Conservation (phyloP, 2,888 invertebrate genomes). For the Acrobasis suavella region DNA sequence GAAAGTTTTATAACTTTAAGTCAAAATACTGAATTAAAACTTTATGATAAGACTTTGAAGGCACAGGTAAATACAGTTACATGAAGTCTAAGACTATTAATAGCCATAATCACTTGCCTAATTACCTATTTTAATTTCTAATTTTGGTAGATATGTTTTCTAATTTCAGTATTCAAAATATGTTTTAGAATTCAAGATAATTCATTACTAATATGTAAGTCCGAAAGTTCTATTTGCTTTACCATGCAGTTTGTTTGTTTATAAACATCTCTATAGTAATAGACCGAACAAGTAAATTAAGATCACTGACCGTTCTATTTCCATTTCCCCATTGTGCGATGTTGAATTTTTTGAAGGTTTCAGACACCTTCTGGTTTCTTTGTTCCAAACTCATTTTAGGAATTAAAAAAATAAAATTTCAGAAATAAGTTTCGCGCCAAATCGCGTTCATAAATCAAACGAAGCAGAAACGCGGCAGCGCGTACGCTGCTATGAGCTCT, state of each 20-base stretch:
- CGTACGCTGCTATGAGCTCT: conserved; percentile 50
- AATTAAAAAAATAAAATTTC: conserved; percentile 37
- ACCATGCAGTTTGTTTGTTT: neutral
- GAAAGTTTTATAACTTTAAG: conserved; percentile 27
- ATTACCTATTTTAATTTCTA: no score
- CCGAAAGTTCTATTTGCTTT: neutral
- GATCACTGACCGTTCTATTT: conserved; percentile 54
- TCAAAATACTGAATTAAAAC: conserved; percentile 11
- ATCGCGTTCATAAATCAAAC: conserved; percentile 46
- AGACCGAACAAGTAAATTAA: conserved; percentile 19
- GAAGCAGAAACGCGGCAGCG: conserved; percentile 54
- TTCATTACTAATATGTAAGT: no score
- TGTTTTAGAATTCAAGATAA: no score
- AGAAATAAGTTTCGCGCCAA: conserved; percentile 63
- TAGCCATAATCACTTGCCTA: no score
- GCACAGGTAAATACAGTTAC: no score
- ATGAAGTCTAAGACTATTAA: no score
- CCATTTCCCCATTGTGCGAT: conserved; percentile 71
- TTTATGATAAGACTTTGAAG: no score
- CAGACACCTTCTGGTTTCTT: conserved; percentile 71
- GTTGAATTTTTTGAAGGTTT: conserved; percentile 72
- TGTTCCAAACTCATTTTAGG: conserved; percentile 70
- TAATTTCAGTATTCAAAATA: no score
- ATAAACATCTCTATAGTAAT: conserved; percentile 10
- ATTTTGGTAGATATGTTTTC: no score